phyloP scores from a whole-genome alignment of 1,140 invertebrate species.

The Lordiphosa stackelbergi region DNA sequence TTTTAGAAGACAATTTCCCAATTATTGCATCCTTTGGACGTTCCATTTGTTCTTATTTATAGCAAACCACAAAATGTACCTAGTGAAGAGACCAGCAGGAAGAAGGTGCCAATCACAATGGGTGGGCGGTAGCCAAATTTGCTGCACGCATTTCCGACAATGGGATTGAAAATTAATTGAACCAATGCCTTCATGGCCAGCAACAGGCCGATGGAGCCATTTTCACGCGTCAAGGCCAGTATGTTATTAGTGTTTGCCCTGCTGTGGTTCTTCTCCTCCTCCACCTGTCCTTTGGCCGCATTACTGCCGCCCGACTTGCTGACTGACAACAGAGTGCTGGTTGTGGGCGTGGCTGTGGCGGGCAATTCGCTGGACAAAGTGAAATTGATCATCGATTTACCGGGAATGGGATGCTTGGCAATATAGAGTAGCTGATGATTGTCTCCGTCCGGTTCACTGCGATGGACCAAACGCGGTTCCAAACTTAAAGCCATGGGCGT shows the following conservation, averaged over 20 bases:
- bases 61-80: constrained; percentile 80
- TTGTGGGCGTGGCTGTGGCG: constrained; percentile 19
- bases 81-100: constrained; percentile 88
- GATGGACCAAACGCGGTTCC: constrained; percentile 26
- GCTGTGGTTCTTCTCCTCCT: constrained; percentile 10
- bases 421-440: constrained; percentile 46
- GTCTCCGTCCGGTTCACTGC: constrained; percentile 21
- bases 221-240: constrained; percentile 79
- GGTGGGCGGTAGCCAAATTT: constrained; percentile 88
- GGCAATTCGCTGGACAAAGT: constrained; percentile 43
- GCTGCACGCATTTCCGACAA: constrained; percentile 84
- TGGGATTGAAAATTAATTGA: constrained; percentile 90
- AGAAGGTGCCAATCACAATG: constrained; percentile 88
- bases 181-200: constrained; percentile 92
- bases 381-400: constrained; percentile 77
- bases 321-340: constrained; percentile 16
- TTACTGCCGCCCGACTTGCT: constrained; percentile 52
- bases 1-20: background rate
- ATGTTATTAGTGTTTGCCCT: constrained; percentile 28
- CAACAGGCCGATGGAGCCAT: constrained; percentile 87
- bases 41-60: background rate
- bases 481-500: constrained; percentile 13
- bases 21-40: background rate
- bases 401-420: constrained; percentile 77
- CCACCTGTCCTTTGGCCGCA: constrained; percentile 26